Conservation (phyloP, 2,113 vertebrate genomes). For the Neofelis nebulosa region DNA sequence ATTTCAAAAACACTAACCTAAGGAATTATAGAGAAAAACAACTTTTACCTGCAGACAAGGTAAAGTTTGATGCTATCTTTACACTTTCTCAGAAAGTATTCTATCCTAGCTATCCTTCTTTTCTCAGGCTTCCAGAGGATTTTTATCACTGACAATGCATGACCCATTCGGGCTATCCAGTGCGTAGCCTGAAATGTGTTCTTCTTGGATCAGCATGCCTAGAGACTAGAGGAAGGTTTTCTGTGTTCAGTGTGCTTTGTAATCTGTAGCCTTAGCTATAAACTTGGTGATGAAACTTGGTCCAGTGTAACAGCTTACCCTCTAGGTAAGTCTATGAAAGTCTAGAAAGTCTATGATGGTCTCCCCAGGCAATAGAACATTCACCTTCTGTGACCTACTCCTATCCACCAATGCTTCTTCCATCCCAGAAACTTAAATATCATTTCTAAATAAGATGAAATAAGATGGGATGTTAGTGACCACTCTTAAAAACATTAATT, state of each 20-base stretch:
- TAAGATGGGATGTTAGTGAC: not conserved
- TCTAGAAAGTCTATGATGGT: fast-evolving
- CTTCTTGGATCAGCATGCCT: not conserved
- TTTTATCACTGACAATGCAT: not conserved
- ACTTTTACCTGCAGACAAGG: not conserved
- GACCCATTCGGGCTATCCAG: not conserved
- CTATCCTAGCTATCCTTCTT: not conserved
- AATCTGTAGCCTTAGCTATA: not conserved
- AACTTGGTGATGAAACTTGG: not conserved
- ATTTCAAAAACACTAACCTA: not conserved
- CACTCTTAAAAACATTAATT: not conserved
- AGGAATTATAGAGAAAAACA: not conserved
- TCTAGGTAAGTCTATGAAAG: no score
- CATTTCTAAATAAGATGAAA: not conserved
- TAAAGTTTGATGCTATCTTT: not conserved
- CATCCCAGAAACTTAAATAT: not conserved
- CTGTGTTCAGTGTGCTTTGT: not conserved
- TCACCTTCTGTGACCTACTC: not conserved
- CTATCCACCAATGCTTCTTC: not conserved
- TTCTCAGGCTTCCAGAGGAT: not conserved
- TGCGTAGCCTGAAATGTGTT: not conserved
- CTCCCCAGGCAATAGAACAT: not conserved
- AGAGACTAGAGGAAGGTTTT: not conserved
- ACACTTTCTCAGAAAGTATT: not conserved
- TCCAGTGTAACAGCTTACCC: not conserved